A percentile compares a stretch with the other conserved stretches of the same genome.
These are phyloP conservation scores for Lophius piscatorius DNA, from an alignment of 2,113 vertebrate genomes.

Conservation along the genomic window DNA sequence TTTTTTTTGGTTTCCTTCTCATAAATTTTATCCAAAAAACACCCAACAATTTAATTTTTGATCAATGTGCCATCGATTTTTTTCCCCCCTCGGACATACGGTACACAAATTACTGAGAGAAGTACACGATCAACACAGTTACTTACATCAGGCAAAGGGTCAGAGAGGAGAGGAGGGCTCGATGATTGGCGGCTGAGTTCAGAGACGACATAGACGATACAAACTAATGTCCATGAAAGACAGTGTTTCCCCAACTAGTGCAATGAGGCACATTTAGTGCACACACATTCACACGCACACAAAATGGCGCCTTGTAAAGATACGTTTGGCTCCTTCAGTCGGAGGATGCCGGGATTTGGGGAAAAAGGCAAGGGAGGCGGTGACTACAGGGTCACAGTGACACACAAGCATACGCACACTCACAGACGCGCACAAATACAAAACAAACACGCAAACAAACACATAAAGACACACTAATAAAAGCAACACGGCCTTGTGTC, in stretches of 20 bases:
- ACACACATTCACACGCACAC: slow-evolving; percentile 39
- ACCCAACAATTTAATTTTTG: slow-evolving; percentile 55
- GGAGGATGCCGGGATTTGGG: slow-evolving; percentile 24
- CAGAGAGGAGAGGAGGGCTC: slow-evolving; percentile 44
- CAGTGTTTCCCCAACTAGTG: slow-evolving; percentile 66
- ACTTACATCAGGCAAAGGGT: slow-evolving; percentile 76
- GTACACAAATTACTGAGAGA: slow-evolving; percentile 77
- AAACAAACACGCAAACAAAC: slow-evolving; percentile 76
- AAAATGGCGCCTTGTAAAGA: slow-evolving; percentile 65
- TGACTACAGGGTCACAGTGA: slow-evolving; percentile 69
- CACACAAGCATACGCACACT: slow-evolving; percentile 49
- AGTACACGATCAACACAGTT: slow-evolving; percentile 78
- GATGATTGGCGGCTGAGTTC: slow-evolving; percentile 69
- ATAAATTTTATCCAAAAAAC: slow-evolving; percentile 65
- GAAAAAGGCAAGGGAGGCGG: slow-evolving; percentile 36
- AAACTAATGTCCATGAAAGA: slow-evolving; percentile 70
- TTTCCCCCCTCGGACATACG: slow-evolving; percentile 65
- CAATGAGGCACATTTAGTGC: slow-evolving; percentile 68
- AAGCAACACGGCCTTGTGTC: slow-evolving; percentile 72
- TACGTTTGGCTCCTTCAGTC: slow-evolving; percentile 58
- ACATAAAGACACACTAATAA: slow-evolving; percentile 73
- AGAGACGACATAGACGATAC: slow-evolving; percentile 70
- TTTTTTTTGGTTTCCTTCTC: slow-evolving; percentile 29
- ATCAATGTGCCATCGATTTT: slow-evolving; percentile 44
- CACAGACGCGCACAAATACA: slow-evolving; percentile 66